phyloP scores from a whole-genome alignment of 2,888 invertebrate genomes.

The Acholoe squamosa region DNA sequence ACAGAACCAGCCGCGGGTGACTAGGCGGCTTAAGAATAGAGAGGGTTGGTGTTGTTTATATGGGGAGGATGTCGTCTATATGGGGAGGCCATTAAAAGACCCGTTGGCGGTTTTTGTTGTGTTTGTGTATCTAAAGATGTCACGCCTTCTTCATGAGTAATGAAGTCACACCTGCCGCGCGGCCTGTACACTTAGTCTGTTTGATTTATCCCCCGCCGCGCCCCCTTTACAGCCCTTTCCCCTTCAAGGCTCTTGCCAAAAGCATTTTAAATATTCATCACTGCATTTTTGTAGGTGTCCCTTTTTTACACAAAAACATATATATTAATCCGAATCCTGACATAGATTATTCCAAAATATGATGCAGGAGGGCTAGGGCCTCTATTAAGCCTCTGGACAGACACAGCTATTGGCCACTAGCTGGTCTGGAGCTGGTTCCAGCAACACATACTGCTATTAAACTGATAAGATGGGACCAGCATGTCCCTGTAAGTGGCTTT shows the following conservation, averaged over 20 bases:
- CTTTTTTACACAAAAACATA: no score
- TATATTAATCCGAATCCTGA: no score
- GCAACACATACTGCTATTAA: no score
- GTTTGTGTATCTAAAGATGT: conserved; percentile 59
- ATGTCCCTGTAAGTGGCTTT: no score
- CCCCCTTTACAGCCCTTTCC: background rate
- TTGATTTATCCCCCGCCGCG: conserved; percentile 36
- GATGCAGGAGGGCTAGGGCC: no score
- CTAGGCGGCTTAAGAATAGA: conserved; percentile 13
- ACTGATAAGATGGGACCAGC: no score
- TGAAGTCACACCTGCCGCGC: conserved; percentile 51
- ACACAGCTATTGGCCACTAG: no score
- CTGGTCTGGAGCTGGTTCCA: no score
- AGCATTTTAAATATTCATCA: conserved; percentile 19
- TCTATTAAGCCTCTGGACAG: no score
- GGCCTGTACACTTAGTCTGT: conserved; percentile 37
- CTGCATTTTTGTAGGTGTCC: background rate
- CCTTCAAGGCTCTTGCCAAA: background rate
- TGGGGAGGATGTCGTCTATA: conserved; percentile 27
- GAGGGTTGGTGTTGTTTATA: no score
- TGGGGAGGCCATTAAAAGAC: conserved; percentile 52
- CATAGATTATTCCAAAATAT: no score
- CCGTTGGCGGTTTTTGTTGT: conserved; percentile 37
- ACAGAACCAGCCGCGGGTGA: conserved; percentile 26
- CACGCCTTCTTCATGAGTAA: conserved; percentile 41